Base-by-base conservation (phyloP, 1,140 invertebrate species). In the Diuraphis noxia region DNA sequence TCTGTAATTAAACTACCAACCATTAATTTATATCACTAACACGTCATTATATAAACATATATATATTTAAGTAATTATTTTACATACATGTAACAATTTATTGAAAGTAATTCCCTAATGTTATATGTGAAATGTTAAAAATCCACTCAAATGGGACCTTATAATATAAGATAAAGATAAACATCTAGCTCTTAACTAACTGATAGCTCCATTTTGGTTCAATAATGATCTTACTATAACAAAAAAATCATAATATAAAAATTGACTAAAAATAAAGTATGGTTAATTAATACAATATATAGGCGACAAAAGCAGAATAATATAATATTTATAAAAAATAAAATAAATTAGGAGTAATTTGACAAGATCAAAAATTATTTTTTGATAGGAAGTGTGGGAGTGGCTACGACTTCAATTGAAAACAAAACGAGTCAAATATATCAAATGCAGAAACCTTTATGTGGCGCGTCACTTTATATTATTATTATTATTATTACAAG, bases 361-460 rank as follows among this genome's bases (percentile, higher is more conserved):
- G 21, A 56, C 89, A 91, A 91, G 34, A 91, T 49, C 23, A 82
- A 79, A 91, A 91, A 82, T 91, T 34, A 91, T 46, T 81, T 91
- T 40, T 13, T 38, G 77, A 82, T 52, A 46, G 23, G 72, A 91
- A 91, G 52, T 21, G 43, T 91, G 43, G 89, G 36, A 52, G 43
- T 79, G 25, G 89, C 25, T 82, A 23, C 36, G n/a, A 13, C 25
- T 63, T 25, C 43, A 10, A 52, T 36, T 91, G 77, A 52, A 81
- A 34, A 91, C 41, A 82, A 91, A 91, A 91, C 9, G 43, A 82
- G 34, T 91, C 23, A 49, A 90, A 90, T 87, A 87, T 56, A 56
- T 87, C 85, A 88, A 88, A 88, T 40, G 13, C 49, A 38, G 52
- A 88, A 88, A 56, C 52, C 23, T 88, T 40, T 72, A n/a, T n/a